These are phyloP conservation scores for Capitella teleta DNA, from an alignment of 1,140 invertebrate species.

Conservation along the genomic window DNA sequence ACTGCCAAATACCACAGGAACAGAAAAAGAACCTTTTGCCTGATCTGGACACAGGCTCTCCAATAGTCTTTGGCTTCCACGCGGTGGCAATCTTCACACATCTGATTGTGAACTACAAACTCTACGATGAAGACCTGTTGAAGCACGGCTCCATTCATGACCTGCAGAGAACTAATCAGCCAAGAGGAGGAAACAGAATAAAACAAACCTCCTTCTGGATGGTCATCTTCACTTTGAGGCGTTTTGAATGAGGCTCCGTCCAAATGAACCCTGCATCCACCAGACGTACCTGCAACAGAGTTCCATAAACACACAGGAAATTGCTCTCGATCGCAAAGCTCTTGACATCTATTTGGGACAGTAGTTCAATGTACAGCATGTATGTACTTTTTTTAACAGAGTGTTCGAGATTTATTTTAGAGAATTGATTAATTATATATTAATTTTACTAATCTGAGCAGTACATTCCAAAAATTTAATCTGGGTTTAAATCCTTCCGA, in stretches of 20 bases:
- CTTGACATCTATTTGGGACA: not conserved
- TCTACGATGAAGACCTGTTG: constrained; percentile 76
- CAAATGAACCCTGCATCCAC: constrained; percentile 95
- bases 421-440: not conserved
- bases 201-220: constrained; percentile 76
- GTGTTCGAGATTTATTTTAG: not conserved
- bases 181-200: not conserved
- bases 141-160: constrained; percentile 46
- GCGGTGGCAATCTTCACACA: constrained; percentile 95
- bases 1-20: not conserved
- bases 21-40: constrained; percentile 43
- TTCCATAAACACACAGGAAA: constrained; percentile 1
- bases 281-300: constrained; percentile 47
- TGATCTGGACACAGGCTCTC: constrained; percentile 68
- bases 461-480: not conserved
- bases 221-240: constrained; percentile 91
- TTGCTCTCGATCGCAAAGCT: not conserved
- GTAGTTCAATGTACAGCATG: too few relatives aligned
- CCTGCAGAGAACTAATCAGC: constrained; percentile 17
- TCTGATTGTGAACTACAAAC: constrained; percentile 78
- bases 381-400: too few relatives aligned
- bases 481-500: too few relatives aligned
- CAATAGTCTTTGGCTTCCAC: constrained; percentile 96
- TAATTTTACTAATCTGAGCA: not conserved
- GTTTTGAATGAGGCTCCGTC: constrained; percentile 98